Evolutionary conservation across 1,140 invertebrate species (phyloP).

Genomic region (Grapholita molesta): DNA sequence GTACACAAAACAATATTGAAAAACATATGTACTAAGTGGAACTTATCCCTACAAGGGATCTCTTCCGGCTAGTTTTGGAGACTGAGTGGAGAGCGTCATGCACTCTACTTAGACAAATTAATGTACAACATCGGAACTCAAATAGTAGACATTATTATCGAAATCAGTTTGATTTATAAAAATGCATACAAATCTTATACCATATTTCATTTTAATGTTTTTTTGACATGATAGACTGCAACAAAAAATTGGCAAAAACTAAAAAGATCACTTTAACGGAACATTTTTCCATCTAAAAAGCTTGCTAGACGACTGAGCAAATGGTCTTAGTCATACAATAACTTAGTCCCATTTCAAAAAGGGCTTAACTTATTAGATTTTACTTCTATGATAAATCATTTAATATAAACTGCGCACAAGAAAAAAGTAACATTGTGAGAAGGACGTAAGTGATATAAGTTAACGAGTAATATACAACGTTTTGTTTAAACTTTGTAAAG

Average conservation of each 20-base stretch:
- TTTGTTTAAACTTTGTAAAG: background rate
- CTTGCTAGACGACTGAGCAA: background rate
- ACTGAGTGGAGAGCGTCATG: no score
- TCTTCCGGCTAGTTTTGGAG: no score
- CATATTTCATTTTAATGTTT: no score
- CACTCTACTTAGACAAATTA: no score
- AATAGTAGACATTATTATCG: no score
- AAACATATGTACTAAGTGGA: no score
- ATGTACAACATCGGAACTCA: no score
- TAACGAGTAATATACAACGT: background rate
- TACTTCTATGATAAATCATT: background rate
- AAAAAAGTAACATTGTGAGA: background rate
- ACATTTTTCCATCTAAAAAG: background rate
- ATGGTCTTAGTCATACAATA: background rate
- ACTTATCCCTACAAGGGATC: no score
- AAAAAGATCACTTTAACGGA: background rate
- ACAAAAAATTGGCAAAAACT: background rate
- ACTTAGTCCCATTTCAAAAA: background rate
- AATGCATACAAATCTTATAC: no score
- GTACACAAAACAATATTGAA: no score
- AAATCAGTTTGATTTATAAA: no score
- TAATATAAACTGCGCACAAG: background rate
- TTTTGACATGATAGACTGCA: background rate
- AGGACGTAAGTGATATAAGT: background rate
- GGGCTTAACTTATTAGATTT: background rate